Percentiles rank a stretch among this genome's conserved stretches.
Conservation (phyloP, 2,113 vertebrate species). For the Epinephelus lanceolatus region DNA sequence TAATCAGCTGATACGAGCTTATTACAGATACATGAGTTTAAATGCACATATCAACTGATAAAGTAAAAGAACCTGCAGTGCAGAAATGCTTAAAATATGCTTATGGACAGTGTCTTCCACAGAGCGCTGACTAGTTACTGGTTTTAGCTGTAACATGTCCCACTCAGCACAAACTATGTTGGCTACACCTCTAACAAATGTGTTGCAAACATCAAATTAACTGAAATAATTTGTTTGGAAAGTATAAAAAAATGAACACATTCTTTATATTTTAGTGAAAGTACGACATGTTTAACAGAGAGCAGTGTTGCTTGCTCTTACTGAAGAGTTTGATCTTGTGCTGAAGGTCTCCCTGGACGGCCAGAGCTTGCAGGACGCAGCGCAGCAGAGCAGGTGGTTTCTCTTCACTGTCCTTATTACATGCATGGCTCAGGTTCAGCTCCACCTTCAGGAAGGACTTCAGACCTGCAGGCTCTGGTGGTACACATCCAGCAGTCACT, state of each 20-base stretch:
- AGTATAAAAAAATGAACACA: not conserved
- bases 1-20: not conserved
- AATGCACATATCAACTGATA: not conserved
- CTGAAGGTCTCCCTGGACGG: conserved; percentile 91
- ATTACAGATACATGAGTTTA: not conserved
- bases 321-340: conserved; percentile 92
- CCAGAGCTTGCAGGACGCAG: conserved; percentile 90
- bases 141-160: too few species aligned
- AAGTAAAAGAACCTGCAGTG: not conserved
- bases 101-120: not conserved
- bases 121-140: not conserved
- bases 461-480: conserved; percentile 82
- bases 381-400: conserved; percentile 73
- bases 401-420: conserved; percentile 74
- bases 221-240: not conserved
- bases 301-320: conserved; percentile 74
- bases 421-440: conserved; percentile 81
- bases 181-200: too few species aligned
- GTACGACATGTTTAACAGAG: not conserved
- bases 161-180: too few species aligned
- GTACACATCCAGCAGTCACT: conserved; percentile 2
- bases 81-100: not conserved
- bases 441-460: conserved; percentile 86
- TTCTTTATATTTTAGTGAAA: not conserved
- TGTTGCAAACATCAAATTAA: not conserved